Conservation (phyloP, 92 coral and sea anemone species). For the Phenganax marumi region DNA sequence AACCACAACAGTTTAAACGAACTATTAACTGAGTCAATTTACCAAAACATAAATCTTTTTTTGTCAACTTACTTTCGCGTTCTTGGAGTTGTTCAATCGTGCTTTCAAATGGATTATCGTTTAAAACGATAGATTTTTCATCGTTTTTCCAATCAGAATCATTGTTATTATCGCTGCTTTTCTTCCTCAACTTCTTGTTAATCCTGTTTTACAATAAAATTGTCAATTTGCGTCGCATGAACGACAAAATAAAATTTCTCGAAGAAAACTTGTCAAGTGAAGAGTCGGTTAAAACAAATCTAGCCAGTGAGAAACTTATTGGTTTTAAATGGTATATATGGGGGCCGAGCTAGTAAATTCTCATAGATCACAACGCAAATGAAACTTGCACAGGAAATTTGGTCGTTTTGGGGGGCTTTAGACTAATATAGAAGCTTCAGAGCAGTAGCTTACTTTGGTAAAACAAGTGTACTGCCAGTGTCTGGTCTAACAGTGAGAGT, state of each 20-base stretch:
- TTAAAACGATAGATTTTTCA: not conserved
- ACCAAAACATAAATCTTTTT: too few relatives aligned
- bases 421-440: too few relatives aligned
- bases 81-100: conserved; percentile 15
- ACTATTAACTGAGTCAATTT: too few relatives aligned
- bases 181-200: conserved; percentile 5
- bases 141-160: conserved; percentile 10
- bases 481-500: conserved; percentile 76
- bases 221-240: not conserved
- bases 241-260: not conserved
- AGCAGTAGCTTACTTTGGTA: conserved; percentile 70
- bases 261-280: not conserved
- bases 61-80: conserved; percentile 13
- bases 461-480: conserved; percentile 85
- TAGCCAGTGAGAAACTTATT: too few relatives aligned
- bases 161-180: not conserved
- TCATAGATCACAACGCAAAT: not conserved
- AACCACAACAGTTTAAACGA: too few relatives aligned
- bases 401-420: too few relatives aligned
- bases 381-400: too few relatives aligned
- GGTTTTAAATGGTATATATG: too few relatives aligned
- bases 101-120: conserved; percentile 10
- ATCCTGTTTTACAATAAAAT: not conserved
- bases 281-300: too few relatives aligned
- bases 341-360: not conserved